Evolutionary conservation across 2,113 vertebrate genomes (phyloP).

Genomic region (Anarrhichthys ocellatus): DNA sequence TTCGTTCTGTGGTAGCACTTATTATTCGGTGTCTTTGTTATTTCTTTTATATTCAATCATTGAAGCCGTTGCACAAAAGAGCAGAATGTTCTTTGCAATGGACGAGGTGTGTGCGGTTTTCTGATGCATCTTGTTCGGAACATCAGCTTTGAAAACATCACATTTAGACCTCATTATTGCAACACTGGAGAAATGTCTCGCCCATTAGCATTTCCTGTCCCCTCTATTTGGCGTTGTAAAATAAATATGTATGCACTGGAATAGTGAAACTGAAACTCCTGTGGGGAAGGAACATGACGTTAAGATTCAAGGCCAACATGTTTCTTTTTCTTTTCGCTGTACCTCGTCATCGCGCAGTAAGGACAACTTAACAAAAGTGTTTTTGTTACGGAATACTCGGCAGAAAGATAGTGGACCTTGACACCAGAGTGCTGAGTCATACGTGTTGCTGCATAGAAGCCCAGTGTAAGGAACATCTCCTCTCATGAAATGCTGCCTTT

Average conservation of each 20-base stretch:
- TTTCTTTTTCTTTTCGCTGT: not conserved
- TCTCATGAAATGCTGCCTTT: slow-evolving; percentile 35
- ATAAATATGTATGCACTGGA: slow-evolving; percentile 18
- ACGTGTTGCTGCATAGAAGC: slow-evolving; percentile 21
- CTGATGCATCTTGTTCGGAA: not conserved
- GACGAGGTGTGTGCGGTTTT: not conserved
- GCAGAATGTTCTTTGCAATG: slow-evolving; percentile 18
- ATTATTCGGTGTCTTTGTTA: not conserved
- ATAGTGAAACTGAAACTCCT: not conserved
- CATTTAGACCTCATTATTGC: not conserved
- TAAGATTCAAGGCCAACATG: slow-evolving; percentile 23
- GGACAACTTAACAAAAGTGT: not conserved
- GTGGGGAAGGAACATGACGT: not conserved
- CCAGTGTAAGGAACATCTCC: not conserved
- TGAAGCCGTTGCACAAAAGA: slow-evolving; percentile 38
- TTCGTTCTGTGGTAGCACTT: slow-evolving; percentile 24
- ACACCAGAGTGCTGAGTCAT: slow-evolving; percentile 46
- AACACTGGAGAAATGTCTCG: not conserved
- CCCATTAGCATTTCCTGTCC: not conserved
- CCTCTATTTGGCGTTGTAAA: not conserved
- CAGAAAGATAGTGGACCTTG: slow-evolving; percentile 29
- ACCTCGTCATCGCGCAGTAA: not conserved
- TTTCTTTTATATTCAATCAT: slow-evolving; percentile 24
- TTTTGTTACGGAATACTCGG: slow-evolving; percentile 5
- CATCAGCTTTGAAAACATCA: not conserved